Evolutionary conservation across 2,888 invertebrate species (phyloP).

Genomic region (Amphipoea oculea): DNA sequence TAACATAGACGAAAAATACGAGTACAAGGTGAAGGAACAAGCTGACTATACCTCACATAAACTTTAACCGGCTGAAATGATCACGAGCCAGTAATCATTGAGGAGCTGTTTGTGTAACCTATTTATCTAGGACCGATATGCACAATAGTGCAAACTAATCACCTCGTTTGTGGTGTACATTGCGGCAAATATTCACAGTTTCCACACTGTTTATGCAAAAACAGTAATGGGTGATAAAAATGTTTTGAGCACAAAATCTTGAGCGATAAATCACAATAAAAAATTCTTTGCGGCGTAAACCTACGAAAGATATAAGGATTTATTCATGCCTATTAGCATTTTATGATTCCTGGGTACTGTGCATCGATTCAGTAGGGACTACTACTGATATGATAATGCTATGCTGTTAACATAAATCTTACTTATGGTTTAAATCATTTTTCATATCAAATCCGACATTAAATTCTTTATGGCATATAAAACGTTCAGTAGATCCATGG

Average conservation of each 20-base stretch:
- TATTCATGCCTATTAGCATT: slow-evolving; percentile 54
- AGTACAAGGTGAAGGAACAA: slow-evolving; percentile 12
- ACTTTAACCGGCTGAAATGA: slow-evolving; percentile 65
- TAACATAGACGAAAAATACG: neutral
- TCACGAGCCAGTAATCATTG: slow-evolving; percentile 72
- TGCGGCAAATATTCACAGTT: slow-evolving; percentile 51
- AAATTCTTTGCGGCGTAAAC: slow-evolving; percentile 45
- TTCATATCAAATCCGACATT: slow-evolving; percentile 71
- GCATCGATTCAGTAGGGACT: slow-evolving; percentile 58
- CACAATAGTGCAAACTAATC: slow-evolving; percentile 62
- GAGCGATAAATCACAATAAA: slow-evolving; percentile 56
- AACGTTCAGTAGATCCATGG: slow-evolving; percentile 69
- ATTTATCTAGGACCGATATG: slow-evolving; percentile 73
- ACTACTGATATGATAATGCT: slow-evolving; percentile 60
- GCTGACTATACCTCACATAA: slow-evolving; percentile 29
- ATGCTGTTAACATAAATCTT: slow-evolving; percentile 68
- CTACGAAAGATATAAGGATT: slow-evolving; percentile 47
- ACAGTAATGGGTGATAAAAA: slow-evolving; percentile 52
- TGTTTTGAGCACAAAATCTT: slow-evolving; percentile 33
- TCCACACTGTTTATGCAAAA: slow-evolving; percentile 50
- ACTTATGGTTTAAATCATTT: slow-evolving; percentile 69
- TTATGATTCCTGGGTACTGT: slow-evolving; percentile 60
- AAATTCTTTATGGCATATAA: slow-evolving; percentile 73
- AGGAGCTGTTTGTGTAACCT: slow-evolving; percentile 80
- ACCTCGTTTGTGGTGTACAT: slow-evolving; percentile 46